phyloP scores from a whole-genome alignment of 1,140 invertebrate species.

The Aleiodes sp. region DNA sequence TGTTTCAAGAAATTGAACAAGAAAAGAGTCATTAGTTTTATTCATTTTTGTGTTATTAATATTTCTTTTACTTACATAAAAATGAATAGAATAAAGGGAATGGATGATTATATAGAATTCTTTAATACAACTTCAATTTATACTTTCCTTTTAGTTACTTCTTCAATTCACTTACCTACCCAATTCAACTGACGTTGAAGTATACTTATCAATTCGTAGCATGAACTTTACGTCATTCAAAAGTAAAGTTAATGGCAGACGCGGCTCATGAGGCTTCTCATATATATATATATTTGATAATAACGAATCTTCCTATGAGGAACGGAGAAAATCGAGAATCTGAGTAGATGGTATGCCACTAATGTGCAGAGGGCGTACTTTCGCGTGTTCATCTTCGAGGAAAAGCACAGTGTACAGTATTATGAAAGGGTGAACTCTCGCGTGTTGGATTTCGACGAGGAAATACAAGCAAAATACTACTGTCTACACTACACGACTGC shows the following conservation, averaged over 20 bases:
- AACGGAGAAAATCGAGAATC: conserved; percentile 20
- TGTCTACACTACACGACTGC: not conserved
- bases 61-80: too few species aligned
- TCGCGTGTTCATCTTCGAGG: not conserved
- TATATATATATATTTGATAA: conserved; percentile 10
- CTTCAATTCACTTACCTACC: not conserved
- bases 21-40: too few species aligned
- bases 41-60: too few species aligned
- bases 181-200: not conserved
- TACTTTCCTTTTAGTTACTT: not conserved
- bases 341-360: conserved; percentile 18
- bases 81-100: not conserved
- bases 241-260: not conserved
- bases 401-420: not conserved
- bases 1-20: too few species aligned
- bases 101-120: not conserved
- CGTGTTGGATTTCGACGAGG: conserved; percentile 19
- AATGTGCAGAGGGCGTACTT: not conserved
- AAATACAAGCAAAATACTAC: conserved; percentile 12
- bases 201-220: not conserved
- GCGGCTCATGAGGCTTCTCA: not conserved
- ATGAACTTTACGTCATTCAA: not conserved
- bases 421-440: conserved; percentile 15
- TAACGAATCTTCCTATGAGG: conserved; percentile 21
- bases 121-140: not conserved